A percentile compares a stretch with the other conserved stretches of the same genome.
phyloP scores from a whole-genome alignment of 2,888 invertebrate genomes.

The Hemicrepidius hirtus region DNA sequence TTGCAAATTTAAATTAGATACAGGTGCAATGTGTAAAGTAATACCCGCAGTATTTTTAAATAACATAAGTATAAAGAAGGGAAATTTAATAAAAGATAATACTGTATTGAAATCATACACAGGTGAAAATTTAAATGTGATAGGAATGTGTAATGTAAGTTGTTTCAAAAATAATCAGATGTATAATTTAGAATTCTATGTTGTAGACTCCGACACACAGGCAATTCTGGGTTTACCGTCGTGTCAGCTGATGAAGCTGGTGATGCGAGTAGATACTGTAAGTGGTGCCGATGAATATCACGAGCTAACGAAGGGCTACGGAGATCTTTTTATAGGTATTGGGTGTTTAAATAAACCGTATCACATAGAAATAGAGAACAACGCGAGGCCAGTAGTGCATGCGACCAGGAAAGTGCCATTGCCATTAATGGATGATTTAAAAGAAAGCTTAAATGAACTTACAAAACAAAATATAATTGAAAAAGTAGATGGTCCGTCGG shows the following conservation, averaged over 20 bases:
- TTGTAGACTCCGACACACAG: constrained; percentile 36
- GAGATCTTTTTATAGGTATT: constrained; percentile 53
- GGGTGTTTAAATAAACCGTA: constrained; percentile 55
- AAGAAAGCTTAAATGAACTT: constrained; percentile 52
- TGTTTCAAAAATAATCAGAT: constrained; percentile 29
- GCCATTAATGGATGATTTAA: constrained; percentile 51
- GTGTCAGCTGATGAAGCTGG: constrained; percentile 32
- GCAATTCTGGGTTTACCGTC: constrained; percentile 34
- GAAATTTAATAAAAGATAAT: constrained; percentile 21
- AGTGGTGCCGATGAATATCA: not conserved
- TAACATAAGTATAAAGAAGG: not conserved
- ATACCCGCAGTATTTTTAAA: constrained; percentile 26
- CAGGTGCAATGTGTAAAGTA: constrained; percentile 46
- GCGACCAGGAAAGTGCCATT: constrained; percentile 52
- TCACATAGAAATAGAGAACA: constrained; percentile 55
- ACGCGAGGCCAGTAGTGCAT: constrained; percentile 42
- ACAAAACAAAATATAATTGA: constrained; percentile 50
- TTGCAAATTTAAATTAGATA: constrained; percentile 45
- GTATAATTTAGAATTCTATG: constrained; percentile 39
- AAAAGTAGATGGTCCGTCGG: constrained; percentile 54
- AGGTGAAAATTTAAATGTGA: constrained; percentile 38
- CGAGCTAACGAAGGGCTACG: constrained; percentile 33
- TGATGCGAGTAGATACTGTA: constrained; percentile 30
- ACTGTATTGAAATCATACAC: constrained; percentile 46
- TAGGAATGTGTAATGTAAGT: constrained; percentile 42